Evolutionary conservation across 2,113 vertebrate species (phyloP).

Genomic region (Puma concolor): DNA sequence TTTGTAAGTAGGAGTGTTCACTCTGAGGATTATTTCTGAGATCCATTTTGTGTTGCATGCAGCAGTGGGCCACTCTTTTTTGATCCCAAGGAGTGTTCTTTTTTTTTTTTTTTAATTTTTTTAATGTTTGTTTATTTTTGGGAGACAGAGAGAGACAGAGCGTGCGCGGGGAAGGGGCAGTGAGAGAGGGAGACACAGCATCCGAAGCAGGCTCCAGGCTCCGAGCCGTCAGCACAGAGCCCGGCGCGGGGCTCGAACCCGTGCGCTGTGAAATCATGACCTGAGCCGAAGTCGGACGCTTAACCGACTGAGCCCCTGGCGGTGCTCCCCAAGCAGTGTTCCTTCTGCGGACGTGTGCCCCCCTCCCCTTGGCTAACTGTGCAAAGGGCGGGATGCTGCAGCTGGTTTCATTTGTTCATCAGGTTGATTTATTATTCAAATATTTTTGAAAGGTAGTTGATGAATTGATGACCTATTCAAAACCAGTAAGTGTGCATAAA

Average conservation of each 20-base stretch:
- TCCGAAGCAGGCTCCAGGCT: too few species aligned
- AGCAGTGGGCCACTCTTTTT: background rate
- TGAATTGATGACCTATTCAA: background rate
- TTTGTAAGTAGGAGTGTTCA: background rate
- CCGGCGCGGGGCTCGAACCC: rapidly evolving
- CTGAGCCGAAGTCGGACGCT: too few species aligned
- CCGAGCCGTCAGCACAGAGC: too few species aligned
- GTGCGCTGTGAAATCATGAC: too few species aligned
- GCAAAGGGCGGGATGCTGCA: background rate
- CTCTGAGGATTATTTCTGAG: background rate
- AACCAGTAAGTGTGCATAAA: background rate
- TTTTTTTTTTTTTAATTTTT: too few species aligned
- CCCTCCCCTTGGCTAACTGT: background rate
- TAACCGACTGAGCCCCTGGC: too few species aligned
- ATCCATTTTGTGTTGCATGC: rapidly evolving
- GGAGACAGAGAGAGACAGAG: too few species aligned
- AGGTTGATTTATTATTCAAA: background rate
- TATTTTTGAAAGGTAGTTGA: background rate
- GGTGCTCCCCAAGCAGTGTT: rapidly evolving
- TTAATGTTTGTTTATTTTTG: too few species aligned
- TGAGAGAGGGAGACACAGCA: too few species aligned
- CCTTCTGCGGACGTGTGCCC: rapidly evolving
- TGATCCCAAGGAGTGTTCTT: rapidly evolving
- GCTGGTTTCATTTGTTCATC: background rate
- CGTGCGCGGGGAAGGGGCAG: too few species aligned